Base-by-base conservation (phyloP, 2,888 invertebrate genomes). In the Leptopilina syphax region DNA sequence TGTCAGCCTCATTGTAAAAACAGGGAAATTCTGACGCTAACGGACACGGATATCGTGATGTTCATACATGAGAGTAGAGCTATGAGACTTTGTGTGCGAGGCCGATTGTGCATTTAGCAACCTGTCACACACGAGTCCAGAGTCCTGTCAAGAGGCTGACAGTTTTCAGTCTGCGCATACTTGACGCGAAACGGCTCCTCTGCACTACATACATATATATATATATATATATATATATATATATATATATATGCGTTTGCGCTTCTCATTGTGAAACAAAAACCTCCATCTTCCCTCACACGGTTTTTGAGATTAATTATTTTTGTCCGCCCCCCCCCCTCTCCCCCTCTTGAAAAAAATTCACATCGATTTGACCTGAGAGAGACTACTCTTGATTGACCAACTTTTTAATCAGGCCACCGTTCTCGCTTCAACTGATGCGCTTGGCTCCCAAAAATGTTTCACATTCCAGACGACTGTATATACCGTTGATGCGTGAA, bases 81-180 rank as follows among this genome's bases (percentile, higher is more conserved):
- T 18, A 18, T 67, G 13, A 84, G 27, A 10, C 68, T 50, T 54
- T 27, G 70, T 70, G 27, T 50, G 24, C 24, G 70, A 70, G 86
- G 84, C 83, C 83, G 83, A 87, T 86, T 87, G 88, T 86, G 85
- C 89, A 87, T 89, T 89, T 88, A 87, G 88, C 86, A 87, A 87
- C 87, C 88, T 88, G 88, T 88, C 87, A 86, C 85, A 86, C 85
- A 86, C 87, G 86, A 88, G 86, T 86, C 44, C 88, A 87, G 84
- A 84, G 82, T 81, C 87, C 83, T 86, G 86, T 88, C 88, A 86
- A 81, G 85, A 83, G 54, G 81, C 86, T 89, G 89, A 88, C 88
- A 89, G 88, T 89, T 89, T 89, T 89, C 88, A 89, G 89, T 88
- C 89, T 86, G 82, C 84, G 84, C 84, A 86, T 85, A 88, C 85